Base-by-base conservation (phyloP, 2,113 vertebrate species). In the Lipophrys pholis region DNA sequence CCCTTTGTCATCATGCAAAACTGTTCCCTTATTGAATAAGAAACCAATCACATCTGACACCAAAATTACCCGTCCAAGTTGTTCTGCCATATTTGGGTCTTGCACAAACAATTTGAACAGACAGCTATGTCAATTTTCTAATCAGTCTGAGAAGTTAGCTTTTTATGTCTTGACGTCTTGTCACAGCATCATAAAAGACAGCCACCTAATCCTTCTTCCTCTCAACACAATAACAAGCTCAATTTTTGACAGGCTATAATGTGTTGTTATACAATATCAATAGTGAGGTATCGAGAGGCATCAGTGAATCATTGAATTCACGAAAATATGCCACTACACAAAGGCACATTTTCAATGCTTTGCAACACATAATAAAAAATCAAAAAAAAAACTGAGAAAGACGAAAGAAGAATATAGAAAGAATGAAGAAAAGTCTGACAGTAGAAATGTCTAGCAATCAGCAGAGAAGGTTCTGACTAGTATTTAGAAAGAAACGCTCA, bases 21-120 rank as follows among this genome's bases (percentile, higher is more conserved):
- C 69, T 54, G 62, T 46, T 66, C 45, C 49, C 64, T 73, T 82
- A 81, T 82, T 78, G 83, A 89, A 76, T 82, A 88, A 82, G 84
- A 78, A 85, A 69, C 69, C 80, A 77, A 86, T 90, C 87, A 89
- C 70, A 68, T 80, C 65, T 84, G 85, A 88, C 87, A 88, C 43
- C 58, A 69, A 84, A 90, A 90, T 90, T 84, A 85, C 72, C 53
- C 58, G 77, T 12, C 60, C 46, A 40, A 50, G 63, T 85, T 78
- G 73, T 83, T 82, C 69, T 64, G 49, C 76, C 41, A 58, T 83
- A 70, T 85, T 77, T 60, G 55, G 53, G 50, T 79, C 17, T 55
- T 11, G 46, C 59, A 61, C 49, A 73, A 78, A 87, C 73, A 79
- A 72, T 91, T 70, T 63, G 57, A 78, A 73, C 42, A 71, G 83